Evolutionary conservation across 2,113 vertebrate species (phyloP).

Genomic region (Channa argus): DNA sequence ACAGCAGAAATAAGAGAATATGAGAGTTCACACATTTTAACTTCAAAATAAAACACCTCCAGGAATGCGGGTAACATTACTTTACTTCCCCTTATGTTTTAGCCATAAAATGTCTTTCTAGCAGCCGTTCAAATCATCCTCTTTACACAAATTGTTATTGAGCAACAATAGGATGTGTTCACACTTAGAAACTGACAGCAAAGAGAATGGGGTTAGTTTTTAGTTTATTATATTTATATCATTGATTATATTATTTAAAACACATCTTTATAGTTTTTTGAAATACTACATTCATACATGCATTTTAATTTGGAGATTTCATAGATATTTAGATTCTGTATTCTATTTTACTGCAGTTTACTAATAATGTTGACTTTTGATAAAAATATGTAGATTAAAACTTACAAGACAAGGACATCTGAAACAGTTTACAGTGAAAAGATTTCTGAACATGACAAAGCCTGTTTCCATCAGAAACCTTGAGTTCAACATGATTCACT

Average conservation of each 20-base stretch:
- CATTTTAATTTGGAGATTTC: constrained; percentile 8
- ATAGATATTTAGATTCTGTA: neutral
- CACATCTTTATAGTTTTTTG: neutral
- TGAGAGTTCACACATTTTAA: constrained; percentile 30
- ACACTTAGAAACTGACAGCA: constrained; percentile 1
- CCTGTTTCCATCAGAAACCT: constrained; percentile 26
- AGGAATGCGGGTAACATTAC: neutral
- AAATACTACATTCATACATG: no score
- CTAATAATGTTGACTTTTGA: neutral
- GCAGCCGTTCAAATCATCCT: constrained; percentile 24
- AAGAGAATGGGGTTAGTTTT: constrained; percentile 8
- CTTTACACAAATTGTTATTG: constrained; percentile 18
- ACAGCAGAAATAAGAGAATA: constrained; percentile 33
- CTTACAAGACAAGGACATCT: neutral
- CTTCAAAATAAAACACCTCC: constrained; percentile 34
- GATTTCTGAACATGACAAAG: neutral
- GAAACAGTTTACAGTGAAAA: neutral
- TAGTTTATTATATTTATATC: neutral
- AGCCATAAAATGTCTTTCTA: constrained; percentile 18
- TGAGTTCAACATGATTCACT: constrained; percentile 49
- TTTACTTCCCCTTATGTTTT: constrained; percentile 28
- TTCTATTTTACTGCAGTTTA: neutral
- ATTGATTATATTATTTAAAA: neutral
- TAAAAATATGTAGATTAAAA: constrained; percentile 1
- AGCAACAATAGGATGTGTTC: constrained; percentile 1